A percentile compares a stretch with the other conserved stretches of the same genome.
Conservation (phyloP, 2,797 vertebrate genomes). For the Phylloscopus collybita region DNA sequence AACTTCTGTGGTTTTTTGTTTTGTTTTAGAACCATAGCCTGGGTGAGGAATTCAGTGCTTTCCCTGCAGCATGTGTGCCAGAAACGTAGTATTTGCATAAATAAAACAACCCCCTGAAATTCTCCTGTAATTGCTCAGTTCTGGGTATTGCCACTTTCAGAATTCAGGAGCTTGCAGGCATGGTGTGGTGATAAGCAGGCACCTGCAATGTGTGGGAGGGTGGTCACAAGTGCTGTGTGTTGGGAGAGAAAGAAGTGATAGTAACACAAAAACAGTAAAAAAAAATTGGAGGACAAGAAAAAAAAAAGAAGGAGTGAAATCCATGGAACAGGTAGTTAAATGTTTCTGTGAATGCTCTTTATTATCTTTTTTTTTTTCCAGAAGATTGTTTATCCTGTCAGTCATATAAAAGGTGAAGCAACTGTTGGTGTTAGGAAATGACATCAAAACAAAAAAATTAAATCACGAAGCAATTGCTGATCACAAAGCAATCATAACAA, state of each 20-base stretch:
- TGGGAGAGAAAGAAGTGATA: neutral
- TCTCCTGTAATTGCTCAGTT: neutral
- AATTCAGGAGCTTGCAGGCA: neutral
- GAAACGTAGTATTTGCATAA: neutral
- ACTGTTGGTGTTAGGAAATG: neutral
- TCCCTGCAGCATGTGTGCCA: neutral
- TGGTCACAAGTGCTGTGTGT: neutral
- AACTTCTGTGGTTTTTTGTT: neutral
- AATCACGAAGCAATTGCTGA: neutral
- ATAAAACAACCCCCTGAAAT: neutral
- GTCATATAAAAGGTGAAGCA: neutral
- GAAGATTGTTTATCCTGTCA: neutral
- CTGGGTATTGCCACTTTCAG: neutral
- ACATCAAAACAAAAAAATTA: neutral
- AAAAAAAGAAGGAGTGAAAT: neutral
- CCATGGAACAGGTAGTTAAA: neutral
- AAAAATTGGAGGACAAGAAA: neutral
- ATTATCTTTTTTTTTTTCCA: neutral
- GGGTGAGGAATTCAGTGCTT: neutral
- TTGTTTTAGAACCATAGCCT: neutral
- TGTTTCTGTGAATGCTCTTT: neutral
- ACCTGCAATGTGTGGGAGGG: rapidly evolving
- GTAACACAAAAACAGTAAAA: neutral
- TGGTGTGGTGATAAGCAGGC: neutral
- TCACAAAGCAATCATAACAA: neutral